A percentile compares a stretch with the other conserved stretches of the same genome.
phyloP scores from a whole-genome alignment of 2,113 vertebrate genomes.

The Cynopterus brachyotis region DNA sequence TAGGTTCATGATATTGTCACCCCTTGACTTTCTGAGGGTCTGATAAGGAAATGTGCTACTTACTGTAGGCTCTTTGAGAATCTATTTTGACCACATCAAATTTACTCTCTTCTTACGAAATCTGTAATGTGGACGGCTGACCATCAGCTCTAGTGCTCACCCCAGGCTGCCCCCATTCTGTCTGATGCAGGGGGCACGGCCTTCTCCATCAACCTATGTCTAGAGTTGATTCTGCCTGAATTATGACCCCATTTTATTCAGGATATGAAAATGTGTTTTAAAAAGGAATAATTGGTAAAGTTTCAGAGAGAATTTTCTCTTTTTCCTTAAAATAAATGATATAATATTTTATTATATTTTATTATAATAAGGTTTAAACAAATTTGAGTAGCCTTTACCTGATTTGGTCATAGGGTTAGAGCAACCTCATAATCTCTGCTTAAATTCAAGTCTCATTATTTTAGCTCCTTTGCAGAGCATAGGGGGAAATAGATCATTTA shows the following conservation, averaged over 20 bases:
- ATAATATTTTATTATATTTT: background rate
- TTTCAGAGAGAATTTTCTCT: background rate
- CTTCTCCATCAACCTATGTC: background rate
- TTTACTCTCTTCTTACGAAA: background rate
- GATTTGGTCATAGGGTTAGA: background rate
- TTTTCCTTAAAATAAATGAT: background rate
- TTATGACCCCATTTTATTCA: background rate
- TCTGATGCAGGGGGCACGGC: background rate
- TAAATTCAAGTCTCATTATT: slow-evolving; percentile 9
- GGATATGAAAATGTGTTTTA: background rate
- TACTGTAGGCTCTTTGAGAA: background rate
- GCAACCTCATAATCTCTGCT: background rate
- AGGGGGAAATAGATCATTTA: background rate
- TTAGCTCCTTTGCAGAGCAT: background rate
- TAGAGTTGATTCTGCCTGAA: background rate
- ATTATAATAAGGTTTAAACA: background rate
- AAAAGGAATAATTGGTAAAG: background rate
- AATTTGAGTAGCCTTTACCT: background rate
- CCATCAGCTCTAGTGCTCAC: background rate
- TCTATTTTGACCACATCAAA: background rate
- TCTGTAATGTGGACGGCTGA: background rate
- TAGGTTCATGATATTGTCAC: background rate
- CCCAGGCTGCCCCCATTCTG: rapidly evolving
- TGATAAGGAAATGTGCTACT: background rate
- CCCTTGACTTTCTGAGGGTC: background rate